Evolutionary conservation across 2,888 invertebrate species (phyloP), one percentile per base, ranked within the genome.

Genomic region (Perdita meconis): DNA sequence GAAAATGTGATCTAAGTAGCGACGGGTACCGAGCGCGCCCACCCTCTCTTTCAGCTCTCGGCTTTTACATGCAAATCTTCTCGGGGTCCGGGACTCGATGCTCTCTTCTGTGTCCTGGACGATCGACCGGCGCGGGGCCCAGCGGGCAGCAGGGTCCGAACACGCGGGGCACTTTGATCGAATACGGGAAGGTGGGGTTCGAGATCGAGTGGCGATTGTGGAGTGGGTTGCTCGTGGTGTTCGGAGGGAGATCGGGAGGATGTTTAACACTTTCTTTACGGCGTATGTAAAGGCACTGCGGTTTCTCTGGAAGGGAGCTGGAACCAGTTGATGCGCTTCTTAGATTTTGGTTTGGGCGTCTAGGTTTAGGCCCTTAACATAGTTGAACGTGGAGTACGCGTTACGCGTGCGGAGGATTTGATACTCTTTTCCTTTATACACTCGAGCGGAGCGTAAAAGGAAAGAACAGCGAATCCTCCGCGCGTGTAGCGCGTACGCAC

Each of bases 11-110:
- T 40, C 50, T 56, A 56, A 68, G 61, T 42, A 71, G 57, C 66
- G 51, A 19, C n/a, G 42, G 51, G 40, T 50, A 24, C 24, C 57
- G 59, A 22, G 30, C 12, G 16, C 40, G 38, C n/a, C 51, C 60
- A 24, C 24, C 12, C 47, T 30, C 26, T n/a, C 42, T 57, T 26
- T 42, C 34, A 30, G 57, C 40, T 16, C 30, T 30, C 30, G 2
- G 51, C 67, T 71, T 67, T 67, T 67, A n/a, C 34, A 71, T 71
- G 59, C 57, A 67, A 71, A 71, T 67, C 40, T 57, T 57, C 40
- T n/a, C n/a, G n/a, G n/a, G 47, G 4, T 42, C 34, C n/a, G n/a
- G 51, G 26, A 59, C 67, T 19, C n/a, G 2, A 5, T 30, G 2
- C 30, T 30, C 30, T 6, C 30, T 30, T 30, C 30, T 30, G 30